These are phyloP conservation scores for Fistularia commersonii DNA, from an alignment of 2,797 vertebrate species.

Conservation along the genomic window DNA sequence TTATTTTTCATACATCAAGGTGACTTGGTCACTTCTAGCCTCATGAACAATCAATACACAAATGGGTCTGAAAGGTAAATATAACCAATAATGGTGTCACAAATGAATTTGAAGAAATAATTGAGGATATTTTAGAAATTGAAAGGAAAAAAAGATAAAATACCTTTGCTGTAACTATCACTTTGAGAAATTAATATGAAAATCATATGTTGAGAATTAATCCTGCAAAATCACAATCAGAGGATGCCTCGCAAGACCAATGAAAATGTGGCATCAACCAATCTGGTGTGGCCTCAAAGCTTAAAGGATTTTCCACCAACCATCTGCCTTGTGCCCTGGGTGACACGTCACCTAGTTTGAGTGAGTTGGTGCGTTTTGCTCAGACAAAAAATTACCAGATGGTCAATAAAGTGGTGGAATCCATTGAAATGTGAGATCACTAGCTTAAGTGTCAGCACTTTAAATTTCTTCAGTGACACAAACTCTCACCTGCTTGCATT, in stretches of 20 bases:
- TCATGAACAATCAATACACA: neutral
- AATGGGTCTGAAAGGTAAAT: no score
- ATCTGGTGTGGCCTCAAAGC: constrained; percentile 44
- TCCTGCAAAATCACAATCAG: constrained; percentile 9
- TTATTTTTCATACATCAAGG: neutral
- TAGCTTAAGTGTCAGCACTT: no score
- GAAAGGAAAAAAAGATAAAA: neutral
- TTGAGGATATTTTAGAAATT: neutral
- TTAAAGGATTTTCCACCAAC: constrained; percentile 54
- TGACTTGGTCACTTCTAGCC: neutral
- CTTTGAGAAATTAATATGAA: no score
- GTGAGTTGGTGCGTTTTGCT: constrained; percentile 4
- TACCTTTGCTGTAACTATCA: neutral
- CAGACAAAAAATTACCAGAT: neutral
- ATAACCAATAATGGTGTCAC: neutral
- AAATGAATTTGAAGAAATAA: neutral
- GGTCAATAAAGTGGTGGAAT: constrained; percentile 6
- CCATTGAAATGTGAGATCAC: no score
- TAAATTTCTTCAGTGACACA: no score
- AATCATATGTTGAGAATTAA: no score
- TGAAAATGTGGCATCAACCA: constrained; percentile 23
- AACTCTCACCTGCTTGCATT: no score
- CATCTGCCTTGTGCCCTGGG: constrained; percentile 42
- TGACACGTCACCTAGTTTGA: constrained; percentile 22
- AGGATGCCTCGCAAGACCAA: constrained; percentile 10